Conservation (phyloP, 2,888 invertebrate species). For the Harmothoe impar region DNA sequence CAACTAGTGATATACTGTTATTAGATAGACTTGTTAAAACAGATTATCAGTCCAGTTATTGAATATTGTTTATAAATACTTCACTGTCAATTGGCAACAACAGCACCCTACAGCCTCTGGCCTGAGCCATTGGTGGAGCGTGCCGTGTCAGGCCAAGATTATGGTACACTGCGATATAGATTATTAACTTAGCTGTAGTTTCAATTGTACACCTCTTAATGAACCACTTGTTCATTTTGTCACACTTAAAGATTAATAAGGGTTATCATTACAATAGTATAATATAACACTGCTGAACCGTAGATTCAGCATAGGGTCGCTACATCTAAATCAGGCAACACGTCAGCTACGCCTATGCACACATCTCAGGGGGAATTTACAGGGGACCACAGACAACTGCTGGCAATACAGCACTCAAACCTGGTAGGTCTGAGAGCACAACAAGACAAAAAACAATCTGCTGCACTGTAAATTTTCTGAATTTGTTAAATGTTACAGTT, state of each 20-base stretch:
- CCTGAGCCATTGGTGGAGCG: background rate
- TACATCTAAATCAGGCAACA: conserved; percentile 44
- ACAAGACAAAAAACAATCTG: conserved; percentile 49
- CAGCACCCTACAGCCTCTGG: background rate
- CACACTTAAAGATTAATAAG: conserved; percentile 41
- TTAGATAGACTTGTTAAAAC: conserved; percentile 41
- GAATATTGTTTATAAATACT: conserved; percentile 53
- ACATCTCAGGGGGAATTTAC: conserved; percentile 16
- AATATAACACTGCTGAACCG: conserved; percentile 52
- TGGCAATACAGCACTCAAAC: background rate
- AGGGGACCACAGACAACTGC: conserved; percentile 45
- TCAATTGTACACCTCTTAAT: conserved; percentile 61
- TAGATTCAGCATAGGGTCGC: conserved; percentile 19
- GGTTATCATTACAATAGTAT: conserved; percentile 48
- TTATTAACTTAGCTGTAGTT: conserved; percentile 61
- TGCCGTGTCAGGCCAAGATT: conserved; percentile 7
- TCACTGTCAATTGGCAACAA: conserved; percentile 53
- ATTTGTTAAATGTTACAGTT: background rate
- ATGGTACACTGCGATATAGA: conserved; percentile 55
- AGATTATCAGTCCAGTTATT: conserved; percentile 40
- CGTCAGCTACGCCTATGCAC: conserved; percentile 22
- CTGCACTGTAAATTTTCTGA: conserved; percentile 14
- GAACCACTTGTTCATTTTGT: conserved; percentile 59
- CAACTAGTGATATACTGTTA: conserved; percentile 56
- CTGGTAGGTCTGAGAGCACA: conserved; percentile 6